These are phyloP conservation scores for Gymnoscelis rufifasciata DNA, from an alignment of 2,888 invertebrate species.

Conservation along the genomic window DNA sequence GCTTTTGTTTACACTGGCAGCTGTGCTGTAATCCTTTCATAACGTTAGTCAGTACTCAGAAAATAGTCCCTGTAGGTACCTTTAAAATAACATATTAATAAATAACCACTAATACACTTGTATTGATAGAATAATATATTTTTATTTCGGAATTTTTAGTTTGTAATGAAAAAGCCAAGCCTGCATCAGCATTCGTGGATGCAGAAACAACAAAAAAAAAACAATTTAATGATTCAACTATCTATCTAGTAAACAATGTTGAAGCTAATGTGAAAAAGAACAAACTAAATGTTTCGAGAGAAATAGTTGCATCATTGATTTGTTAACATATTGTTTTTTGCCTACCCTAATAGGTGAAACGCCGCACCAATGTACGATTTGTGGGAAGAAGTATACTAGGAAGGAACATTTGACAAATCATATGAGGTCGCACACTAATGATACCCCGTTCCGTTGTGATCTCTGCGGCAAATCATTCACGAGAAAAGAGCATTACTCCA, in stretches of 20 bases:
- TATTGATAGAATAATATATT: constrained; percentile 14
- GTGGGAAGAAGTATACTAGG: constrained; percentile 92
- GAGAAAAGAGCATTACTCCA: constrained; percentile 93
- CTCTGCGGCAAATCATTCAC: constrained; percentile 93
- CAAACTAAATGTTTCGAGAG: constrained; percentile 49
- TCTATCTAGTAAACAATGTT: constrained; percentile 30
- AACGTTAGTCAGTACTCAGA: too few relatives aligned
- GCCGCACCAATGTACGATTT: constrained; percentile 91
- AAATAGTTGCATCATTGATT: constrained; percentile 77
- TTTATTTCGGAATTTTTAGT: constrained; percentile 50
- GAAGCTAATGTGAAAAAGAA: constrained; percentile 24
- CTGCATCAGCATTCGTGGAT: constrained; percentile 63
- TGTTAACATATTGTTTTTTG: constrained; percentile 50
- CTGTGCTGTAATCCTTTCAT: too few relatives aligned
- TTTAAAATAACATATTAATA: too few relatives aligned
- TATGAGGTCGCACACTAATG: constrained; percentile 92
- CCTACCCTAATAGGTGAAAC: constrained; percentile 84
- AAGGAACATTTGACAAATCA: constrained; percentile 94
- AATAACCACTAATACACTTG: too few relatives aligned
- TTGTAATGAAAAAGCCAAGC: constrained; percentile 59
- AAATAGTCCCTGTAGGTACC: too few relatives aligned
- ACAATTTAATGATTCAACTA: constrained; percentile 76
- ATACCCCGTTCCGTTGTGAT: constrained; percentile 92
- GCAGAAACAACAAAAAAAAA: constrained; percentile 65
- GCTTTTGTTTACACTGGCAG: too few relatives aligned